Percentiles rank a stretch among this genome's conserved stretches.
Evolutionary conservation across 2,113 vertebrate genomes (phyloP).

Genomic region (Eublepharis macularius): DNA sequence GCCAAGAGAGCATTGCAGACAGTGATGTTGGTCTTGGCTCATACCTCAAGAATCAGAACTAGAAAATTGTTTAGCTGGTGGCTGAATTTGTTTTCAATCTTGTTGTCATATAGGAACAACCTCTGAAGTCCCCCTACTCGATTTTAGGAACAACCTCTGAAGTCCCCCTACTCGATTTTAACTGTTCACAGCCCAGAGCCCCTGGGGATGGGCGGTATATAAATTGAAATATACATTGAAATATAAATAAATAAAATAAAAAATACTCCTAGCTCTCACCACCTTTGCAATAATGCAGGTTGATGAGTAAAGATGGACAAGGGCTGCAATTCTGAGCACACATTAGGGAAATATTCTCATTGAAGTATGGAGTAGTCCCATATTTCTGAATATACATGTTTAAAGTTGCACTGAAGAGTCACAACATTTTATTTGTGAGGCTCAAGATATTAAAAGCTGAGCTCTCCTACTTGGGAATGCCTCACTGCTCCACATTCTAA

Average conservation of each 20-base stretch:
- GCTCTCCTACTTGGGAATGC: background rate
- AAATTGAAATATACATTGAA: too few species aligned
- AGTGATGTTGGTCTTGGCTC: conserved; percentile 37
- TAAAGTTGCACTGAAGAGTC: background rate
- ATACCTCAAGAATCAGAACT: conserved; percentile 31
- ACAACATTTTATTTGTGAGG: background rate
- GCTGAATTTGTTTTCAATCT: conserved; percentile 35
- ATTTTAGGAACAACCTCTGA: too few species aligned
- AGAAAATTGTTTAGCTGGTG: background rate
- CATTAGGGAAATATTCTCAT: too few species aligned
- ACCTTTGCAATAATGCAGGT: background rate
- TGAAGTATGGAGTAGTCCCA: too few species aligned
- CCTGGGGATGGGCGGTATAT: too few species aligned
- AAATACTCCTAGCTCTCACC: too few species aligned
- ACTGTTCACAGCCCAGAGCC: too few species aligned
- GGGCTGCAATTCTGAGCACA: background rate
- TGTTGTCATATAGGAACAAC: background rate
- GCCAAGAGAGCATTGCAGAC: conserved; percentile 29
- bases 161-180: too few species aligned
- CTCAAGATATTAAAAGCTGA: background rate
- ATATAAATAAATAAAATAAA: too few species aligned
- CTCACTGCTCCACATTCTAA: too few species aligned
- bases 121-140: background rate
- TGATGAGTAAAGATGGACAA: conserved; percentile 8
- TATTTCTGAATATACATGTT: background rate